Evolutionary conservation across 2,888 invertebrate genomes (phyloP), one percentile per base, ranked within the genome.

Genomic region (Cabera pusaria): DNA sequence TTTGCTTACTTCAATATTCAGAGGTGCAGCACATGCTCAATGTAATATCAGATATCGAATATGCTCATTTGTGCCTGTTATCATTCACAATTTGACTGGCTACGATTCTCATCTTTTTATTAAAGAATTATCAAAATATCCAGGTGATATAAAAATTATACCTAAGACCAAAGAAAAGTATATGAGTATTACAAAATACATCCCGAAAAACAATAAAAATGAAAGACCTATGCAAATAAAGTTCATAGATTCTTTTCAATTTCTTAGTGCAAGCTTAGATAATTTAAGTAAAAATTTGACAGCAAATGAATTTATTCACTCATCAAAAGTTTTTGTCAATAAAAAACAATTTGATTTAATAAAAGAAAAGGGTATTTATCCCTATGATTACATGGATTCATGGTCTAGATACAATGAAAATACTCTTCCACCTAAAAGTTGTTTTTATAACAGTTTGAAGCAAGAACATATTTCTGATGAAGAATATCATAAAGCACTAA

Each of bases 21-120:
- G 49, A 18, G 56, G 52, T 0, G 41, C 51, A 1, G 44, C 46
- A 2, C 53, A 52, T 16, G 12, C 18, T 2, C 16, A 49, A 6
- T 54, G 51, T 28, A 55, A 53, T 24, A 24, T 59, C 12, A 24
- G 16, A 5, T 44, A 29, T 23, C 42, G 12, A 37, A 38, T 45
- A 6, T 35, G 41, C 21, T 9, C 43, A 27, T 57, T 56, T 8
- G 36, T 60, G 6, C 56, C 57, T 0, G 41, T 59, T 2, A 25
- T 56, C 2, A 55, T 57, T 34, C 54, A 56, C 41, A 56, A 54
- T 32, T 19, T 57, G 17, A 8, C 42, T 7, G 42, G 44, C 2
- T 57, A 57, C 43, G 49, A 57, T 22, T 37, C 23, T 5, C 57
- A 57, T 27, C 19, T 52, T 5, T 52, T 51, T 34, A 53, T 56